Evolutionary conservation across 2,888 invertebrate species (phyloP).

Genomic region (Clepsis dumicolana): DNA sequence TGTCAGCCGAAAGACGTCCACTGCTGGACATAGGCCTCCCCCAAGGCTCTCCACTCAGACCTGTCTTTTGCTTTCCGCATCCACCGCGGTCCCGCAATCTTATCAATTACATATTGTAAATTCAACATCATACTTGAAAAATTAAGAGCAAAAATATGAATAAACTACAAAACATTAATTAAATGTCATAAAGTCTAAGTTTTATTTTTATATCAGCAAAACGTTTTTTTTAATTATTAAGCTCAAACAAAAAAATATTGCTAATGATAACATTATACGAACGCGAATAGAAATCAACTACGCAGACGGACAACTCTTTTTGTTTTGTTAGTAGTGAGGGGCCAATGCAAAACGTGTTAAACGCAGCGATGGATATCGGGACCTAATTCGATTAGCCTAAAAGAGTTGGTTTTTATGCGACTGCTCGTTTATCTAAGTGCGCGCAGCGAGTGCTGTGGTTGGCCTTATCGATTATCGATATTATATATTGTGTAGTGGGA

Average conservation of each 20-base stretch:
- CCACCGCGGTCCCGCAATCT: no score
- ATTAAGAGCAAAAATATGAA: no score
- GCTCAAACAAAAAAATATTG: background rate
- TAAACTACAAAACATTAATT: no score
- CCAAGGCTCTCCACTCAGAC: no score
- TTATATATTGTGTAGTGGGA: no score
- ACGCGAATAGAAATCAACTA: slow-evolving; percentile 6
- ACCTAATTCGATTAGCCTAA: slow-evolving; percentile 84
- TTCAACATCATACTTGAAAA: no score
- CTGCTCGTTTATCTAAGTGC: slow-evolving; percentile 80
- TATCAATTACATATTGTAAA: no score
- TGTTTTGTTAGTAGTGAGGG: slow-evolving; percentile 49
- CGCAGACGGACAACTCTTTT: slow-evolving; percentile 24
- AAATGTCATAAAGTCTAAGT: no score
- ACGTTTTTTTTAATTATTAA: slow-evolving; percentile 1
- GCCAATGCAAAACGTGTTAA: slow-evolving; percentile 84
- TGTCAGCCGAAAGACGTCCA: no score
- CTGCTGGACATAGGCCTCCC: no score
- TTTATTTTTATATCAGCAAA: background rate
- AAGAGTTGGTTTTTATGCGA: slow-evolving; percentile 83
- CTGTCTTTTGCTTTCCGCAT: no score
- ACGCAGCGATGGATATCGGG: slow-evolving; percentile 80
- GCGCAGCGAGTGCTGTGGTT: slow-evolving; percentile 60
- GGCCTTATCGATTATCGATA: slow-evolving; percentile 48
- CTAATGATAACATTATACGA: background rate